phyloP scores from a whole-genome alignment of 1,140 invertebrate species.

The Aphaenogaster floridana region DNA sequence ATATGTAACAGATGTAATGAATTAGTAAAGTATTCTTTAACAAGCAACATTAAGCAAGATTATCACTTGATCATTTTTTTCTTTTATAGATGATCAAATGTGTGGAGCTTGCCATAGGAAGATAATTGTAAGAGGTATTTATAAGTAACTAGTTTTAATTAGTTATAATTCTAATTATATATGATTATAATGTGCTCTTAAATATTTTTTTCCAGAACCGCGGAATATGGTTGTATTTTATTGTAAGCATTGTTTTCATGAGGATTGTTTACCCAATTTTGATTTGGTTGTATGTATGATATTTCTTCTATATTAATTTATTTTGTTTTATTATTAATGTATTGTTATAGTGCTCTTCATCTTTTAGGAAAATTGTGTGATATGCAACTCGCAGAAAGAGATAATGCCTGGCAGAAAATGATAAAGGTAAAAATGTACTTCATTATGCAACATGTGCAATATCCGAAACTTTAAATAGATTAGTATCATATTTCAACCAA shows the following conservation, averaged over 20 bases:
- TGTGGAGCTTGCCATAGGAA: constrained; percentile 92
- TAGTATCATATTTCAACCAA: constrained; percentile 16
- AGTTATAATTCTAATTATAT: constrained; percentile 27
- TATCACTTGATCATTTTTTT: not conserved
- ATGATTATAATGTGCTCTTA: constrained; percentile 26
- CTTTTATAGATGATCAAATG: constrained; percentile 89
- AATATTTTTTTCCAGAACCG: constrained; percentile 87
- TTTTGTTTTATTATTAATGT: not conserved
- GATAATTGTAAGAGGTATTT: constrained; percentile 90
- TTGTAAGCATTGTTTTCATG: constrained; percentile 96
- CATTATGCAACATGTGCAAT: constrained; percentile 21
- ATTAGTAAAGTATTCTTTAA: not conserved
- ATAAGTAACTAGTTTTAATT: constrained; percentile 29
- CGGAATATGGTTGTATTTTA: constrained; percentile 94
- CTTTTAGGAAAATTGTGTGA: constrained; percentile 87
- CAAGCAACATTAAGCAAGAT: not conserved
- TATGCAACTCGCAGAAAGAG: constrained; percentile 88
- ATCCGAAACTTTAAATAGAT: not conserved
- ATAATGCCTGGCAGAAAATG: constrained; percentile 78
- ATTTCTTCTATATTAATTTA: constrained; percentile 19
- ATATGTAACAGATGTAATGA: not conserved
- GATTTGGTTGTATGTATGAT: constrained; percentile 79
- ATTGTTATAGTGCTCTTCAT: constrained; percentile 21
- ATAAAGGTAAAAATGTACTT: constrained; percentile 72
- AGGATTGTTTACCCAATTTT: constrained; percentile 91